Base-by-base conservation (phyloP, 2,888 invertebrate species). In the Mesorhabditis spiculigera region DNA sequence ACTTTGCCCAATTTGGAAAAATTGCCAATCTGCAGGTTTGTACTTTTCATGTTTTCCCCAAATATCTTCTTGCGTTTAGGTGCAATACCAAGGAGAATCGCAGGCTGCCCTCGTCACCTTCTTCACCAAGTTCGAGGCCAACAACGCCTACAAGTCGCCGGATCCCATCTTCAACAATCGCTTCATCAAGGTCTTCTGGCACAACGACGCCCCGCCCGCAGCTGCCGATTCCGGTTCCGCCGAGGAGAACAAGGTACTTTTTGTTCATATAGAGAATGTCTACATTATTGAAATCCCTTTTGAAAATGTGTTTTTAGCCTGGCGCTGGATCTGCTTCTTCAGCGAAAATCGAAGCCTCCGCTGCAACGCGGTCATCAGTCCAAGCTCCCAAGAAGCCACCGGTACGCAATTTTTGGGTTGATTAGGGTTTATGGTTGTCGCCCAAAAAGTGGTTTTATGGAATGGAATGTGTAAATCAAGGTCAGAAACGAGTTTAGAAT, bases 121-220 rank as follows among this genome's bases (percentile, higher is more conserved):
- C 89, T 91, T 92, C 6, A 91, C 90, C 69, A 93, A 93, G 68
- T 90, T 91, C 0, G 95, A 97, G 86, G 98, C 98, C 0, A 92
- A 92, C 85, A 92, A 93, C 3, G 98, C 97, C 0, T 95, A 95
- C 88, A 91, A 93, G 81, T 94, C 94, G 85, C 94, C 95, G 0
- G 95, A 95, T 87, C 96, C 98, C 0, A 95, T 98, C 4, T 90
- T 98, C 68, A 97, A 97, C 87, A 98, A 98, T 87, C 90, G 98
- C 65, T 98, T 98, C 86, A 96, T 98, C 84, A 94, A 94, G 86
- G 93, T 97, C 4, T 75, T 75, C 67, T 75, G 75, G 75, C 72
- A 75, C 42, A 75, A 73, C 44, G 43, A 43, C 50, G 13, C 5
- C n/a, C 45, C 67, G 10, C 43, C 28, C 6, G 66, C 58, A 45